These are phyloP conservation scores for Eulemur rubriventer DNA, from an alignment of 2,797 vertebrate genomes.

Conservation along the genomic window DNA sequence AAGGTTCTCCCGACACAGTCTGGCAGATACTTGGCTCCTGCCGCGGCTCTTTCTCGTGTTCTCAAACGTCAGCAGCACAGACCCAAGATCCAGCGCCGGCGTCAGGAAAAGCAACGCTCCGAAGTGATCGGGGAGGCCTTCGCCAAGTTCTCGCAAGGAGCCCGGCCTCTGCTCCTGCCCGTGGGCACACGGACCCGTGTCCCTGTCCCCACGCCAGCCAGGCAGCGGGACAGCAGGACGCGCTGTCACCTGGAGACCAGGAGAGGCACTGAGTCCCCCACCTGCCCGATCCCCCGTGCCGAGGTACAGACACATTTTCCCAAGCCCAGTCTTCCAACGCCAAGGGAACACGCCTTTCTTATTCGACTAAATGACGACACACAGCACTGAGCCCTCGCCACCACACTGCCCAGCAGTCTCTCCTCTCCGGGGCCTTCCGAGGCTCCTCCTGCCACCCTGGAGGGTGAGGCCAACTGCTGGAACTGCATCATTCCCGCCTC, in stretches of 20 bases:
- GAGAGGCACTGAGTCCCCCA: fast-evolving
- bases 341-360: background rate
- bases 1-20: conserved; percentile 93
- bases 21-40: conserved; percentile 92
- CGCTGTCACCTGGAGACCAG: fast-evolving
- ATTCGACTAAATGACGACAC: background rate
- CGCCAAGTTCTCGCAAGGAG: conserved; percentile 80
- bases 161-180: conserved; percentile 56
- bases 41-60: conserved; percentile 87
- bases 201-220: fast-evolving
- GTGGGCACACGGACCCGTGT: background rate
- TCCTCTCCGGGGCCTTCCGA: background rate
- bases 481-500: background rate
- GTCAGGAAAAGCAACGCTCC: conserved; percentile 79
- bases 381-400: background rate
- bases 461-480: background rate
- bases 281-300: background rate
- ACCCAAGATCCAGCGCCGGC: conserved; percentile 87
- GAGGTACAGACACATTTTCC: fast-evolving
- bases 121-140: conserved; percentile 55
- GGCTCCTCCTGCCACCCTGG: background rate
- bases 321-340: background rate
- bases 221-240: background rate
- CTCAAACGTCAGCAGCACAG: conserved; percentile 87
- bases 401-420: background rate